A percentile compares a stretch with the other conserved stretches of the same genome.
These are phyloP conservation scores for Hydroisotoma schaefferi DNA, from an alignment of 2,888 invertebrate genomes.

Conservation along the genomic window DNA sequence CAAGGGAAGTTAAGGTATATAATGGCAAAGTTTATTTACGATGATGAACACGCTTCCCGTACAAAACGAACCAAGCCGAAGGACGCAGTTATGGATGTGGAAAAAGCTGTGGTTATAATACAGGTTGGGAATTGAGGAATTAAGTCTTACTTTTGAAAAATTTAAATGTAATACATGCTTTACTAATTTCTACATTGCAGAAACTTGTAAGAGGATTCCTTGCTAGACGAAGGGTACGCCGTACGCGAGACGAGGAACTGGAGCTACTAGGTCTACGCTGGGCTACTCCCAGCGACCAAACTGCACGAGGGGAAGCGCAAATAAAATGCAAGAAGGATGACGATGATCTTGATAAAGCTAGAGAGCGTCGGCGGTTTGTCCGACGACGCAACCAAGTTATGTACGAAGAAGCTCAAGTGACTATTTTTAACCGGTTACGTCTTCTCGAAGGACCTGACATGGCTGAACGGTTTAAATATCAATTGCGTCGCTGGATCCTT, in stretches of 20 bases:
- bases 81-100: conserved; percentile 21
- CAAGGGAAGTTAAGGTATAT: conserved; percentile 69
- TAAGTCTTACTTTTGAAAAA: no score
- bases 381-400: conserved; percentile 58
- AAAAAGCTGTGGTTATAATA: conserved; percentile 39
- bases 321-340: conserved; percentile 7
- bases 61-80: not conserved
- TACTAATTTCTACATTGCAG: conserved; percentile 38
- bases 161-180: no score
- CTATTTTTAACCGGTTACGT: conserved; percentile 60
- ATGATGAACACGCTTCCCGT: conserved; percentile 27
- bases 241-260: conserved; percentile 43
- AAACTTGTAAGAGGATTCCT: conserved; percentile 48
- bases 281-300: no score
- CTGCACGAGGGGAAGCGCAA: not conserved
- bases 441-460: conserved; percentile 70
- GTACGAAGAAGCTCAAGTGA: conserved; percentile 65
- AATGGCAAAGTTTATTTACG: conserved; percentile 31
- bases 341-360: conserved; percentile 37
- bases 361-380: conserved; percentile 59
- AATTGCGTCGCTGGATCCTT: conserved; percentile 81
- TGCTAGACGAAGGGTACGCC: conserved; percentile 39
- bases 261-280: conserved; percentile 47
- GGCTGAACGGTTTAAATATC: conserved; percentile 80
- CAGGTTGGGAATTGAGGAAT: no score